A percentile compares a stretch with the other conserved stretches of the same genome.
These are phyloP conservation scores for Caradrina clavipalpis DNA, from an alignment of 2,888 invertebrate genomes.

Conservation along the genomic window DNA sequence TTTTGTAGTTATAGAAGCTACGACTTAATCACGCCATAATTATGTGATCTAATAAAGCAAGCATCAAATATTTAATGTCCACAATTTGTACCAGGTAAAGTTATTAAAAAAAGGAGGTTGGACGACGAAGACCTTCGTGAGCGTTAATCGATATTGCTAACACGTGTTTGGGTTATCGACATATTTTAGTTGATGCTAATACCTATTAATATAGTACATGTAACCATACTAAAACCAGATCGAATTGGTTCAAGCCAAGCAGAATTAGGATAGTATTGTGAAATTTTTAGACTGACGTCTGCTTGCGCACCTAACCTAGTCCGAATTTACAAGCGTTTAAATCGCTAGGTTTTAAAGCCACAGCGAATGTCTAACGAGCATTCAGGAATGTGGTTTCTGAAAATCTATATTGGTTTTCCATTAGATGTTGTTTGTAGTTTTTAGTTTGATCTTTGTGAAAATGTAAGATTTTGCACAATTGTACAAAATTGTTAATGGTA, in stretches of 20 bases:
- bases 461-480: neutral
- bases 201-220: slow-evolving; percentile 17
- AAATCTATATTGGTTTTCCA: slow-evolving; percentile 36
- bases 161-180: slow-evolving; percentile 2
- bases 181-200: slow-evolving; percentile 12
- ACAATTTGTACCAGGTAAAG: neutral
- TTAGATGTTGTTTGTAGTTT: slow-evolving; percentile 26
- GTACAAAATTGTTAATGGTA: neutral
- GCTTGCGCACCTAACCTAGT: slow-evolving; percentile 9
- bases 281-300: slow-evolving; percentile 16
- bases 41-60: slow-evolving; percentile 9
- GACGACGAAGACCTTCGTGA: slow-evolving; percentile 28
- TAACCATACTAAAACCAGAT: slow-evolving; percentile 6
- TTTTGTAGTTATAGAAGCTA: neutral
- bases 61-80: slow-evolving; percentile 8
- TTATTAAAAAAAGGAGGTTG: slow-evolving; percentile 10
- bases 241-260: slow-evolving; percentile 18
- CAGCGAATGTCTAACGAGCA: slow-evolving; percentile 22
- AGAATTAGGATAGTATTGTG: slow-evolving; percentile 30
- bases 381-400: slow-evolving; percentile 20
- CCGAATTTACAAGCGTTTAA: slow-evolving; percentile 21
- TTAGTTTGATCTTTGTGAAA: neutral
- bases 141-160: slow-evolving; percentile 38
- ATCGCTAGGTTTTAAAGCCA: slow-evolving; percentile 19
- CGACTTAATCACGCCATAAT: neutral